Base-by-base conservation (phyloP, 2,113 vertebrate species). In the Pimephales promelas region DNA sequence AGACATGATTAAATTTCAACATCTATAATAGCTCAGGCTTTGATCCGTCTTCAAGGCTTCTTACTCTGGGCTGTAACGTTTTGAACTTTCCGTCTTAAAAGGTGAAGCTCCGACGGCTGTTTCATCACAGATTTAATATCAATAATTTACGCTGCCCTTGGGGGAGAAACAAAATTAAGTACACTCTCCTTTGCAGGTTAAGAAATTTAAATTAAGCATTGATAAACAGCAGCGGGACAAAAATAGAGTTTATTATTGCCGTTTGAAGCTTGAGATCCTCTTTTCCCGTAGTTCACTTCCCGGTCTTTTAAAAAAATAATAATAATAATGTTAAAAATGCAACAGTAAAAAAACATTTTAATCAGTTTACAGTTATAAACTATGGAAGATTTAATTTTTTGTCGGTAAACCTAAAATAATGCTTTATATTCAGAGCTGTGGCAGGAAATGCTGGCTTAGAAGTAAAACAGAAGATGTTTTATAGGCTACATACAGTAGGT, bases 21-120 rank as follows among this genome's bases (percentile, higher is more conserved):
- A 90, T 92, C 87, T 91, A 88, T 91, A 91, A 91, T 57, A 70
- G 87, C 85, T 88, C 13, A 78, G 70, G 85, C 91, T 93, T 92
- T 92, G 90, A 92, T 92, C 90, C 68, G 82, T 83, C 89, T 92
- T 93, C 92, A 93, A 92, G 91, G 92, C 91, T 86, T 28, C 86
- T 88, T 78, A 89, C 87, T 87, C 57, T 54, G 57, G 86, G 54
- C 76, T 43, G 31, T 82, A 66, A 78, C 82, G 52, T 6, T 62
- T 89, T 92, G 86, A 79, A 81, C 89, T 88, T 62, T 34, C 77
- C 86, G 11, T 86, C 85, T 91, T 85, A 89, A 88, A 91, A 90
- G 90, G 89, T 90, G 89, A 90, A 87, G 89, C 88, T 90, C 79
- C 83, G 76, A 54, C 56, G 77, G 62, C 83, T 87, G 86, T 90